These are phyloP conservation scores for Apomyelois bistriatella DNA, from an alignment of 2,888 invertebrate genomes.

Conservation along the genomic window DNA sequence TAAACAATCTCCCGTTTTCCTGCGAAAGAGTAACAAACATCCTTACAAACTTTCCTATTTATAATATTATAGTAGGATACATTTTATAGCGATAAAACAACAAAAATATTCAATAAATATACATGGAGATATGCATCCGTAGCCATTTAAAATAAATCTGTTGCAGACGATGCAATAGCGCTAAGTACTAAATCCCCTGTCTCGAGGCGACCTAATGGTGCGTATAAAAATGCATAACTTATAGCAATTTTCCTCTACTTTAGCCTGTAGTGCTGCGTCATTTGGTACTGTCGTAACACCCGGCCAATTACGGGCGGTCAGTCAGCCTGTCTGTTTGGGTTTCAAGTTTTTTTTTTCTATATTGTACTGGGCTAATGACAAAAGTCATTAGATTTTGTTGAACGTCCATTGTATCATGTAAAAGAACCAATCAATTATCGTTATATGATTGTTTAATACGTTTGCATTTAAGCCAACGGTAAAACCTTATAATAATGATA, in stretches of 20 bases:
- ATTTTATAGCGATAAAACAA: no score
- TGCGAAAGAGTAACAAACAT: no score
- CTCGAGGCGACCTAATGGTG: conserved; percentile 61
- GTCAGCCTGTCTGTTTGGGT: conserved; percentile 14
- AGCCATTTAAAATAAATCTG: conserved; percentile 33
- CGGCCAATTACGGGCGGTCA: conserved; percentile 49
- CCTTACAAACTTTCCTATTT: no score
- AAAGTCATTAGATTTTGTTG: not conserved
- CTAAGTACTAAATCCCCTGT: conserved; percentile 53
- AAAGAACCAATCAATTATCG: no score
- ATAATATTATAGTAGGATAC: no score
- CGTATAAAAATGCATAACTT: conserved; percentile 68
- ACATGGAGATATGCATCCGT: not conserved
- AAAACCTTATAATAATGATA: no score
- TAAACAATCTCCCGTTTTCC: no score
- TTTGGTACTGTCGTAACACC: conserved; percentile 51
- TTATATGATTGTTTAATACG: no score
- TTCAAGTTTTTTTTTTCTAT: not conserved
- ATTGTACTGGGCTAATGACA: not conserved
- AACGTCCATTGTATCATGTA: not conserved
- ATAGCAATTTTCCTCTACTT: conserved; percentile 66
- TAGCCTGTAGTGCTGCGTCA: conserved; percentile 55
- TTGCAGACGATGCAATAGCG: conserved; percentile 55
- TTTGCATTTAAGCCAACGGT: no score
- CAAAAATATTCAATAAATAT: not conserved